Base-by-base conservation (phyloP, 1,140 invertebrate species). In the Diorhabda elongata region DNA sequence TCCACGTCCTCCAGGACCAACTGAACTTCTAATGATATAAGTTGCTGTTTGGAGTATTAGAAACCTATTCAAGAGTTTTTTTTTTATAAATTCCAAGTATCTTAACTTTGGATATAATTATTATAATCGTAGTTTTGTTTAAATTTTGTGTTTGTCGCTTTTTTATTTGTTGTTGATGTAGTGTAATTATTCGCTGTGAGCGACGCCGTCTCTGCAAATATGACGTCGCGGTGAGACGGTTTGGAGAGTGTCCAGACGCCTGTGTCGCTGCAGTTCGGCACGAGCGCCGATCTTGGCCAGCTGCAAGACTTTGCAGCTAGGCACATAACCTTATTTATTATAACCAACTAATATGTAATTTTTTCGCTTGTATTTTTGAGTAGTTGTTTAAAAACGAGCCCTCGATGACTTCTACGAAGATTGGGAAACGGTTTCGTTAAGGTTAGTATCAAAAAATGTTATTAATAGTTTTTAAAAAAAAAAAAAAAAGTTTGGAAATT, bases 171-270 rank as follows among this genome's bases (percentile, higher is more conserved):
- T 11, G 26, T 26, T 26, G 26, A 26, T 26, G 26, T 26, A 26
- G 26, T 26, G 26, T 26, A 26, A 26, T 26, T 26, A 26, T 26
- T 26, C 26, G 26, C 26, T 26, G 26, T 26, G 26, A 26, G 26
- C 6, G 59, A 61, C 26, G 26, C 59, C 64, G 64, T 5, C 9
- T 43, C 64, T 65, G 64, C 9, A 57, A n/a, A 41, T 9, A 60
- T 67, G 68, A 69, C 58, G 70, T 42, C 47, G 67, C 41, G 67
- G 61, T 52, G 69, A 42, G 71, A 70, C 64, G 71, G 63, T 69
- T 52, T 72, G 71, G 71, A 72, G 59, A 52, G 71, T 68, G 71
- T 72, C 71, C 67, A 72, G 71, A 69, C 71, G 71, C 57, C 71
- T 70, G 52, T 73, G 68, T 66, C 70, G 61, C 71, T 44, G 62